Evolutionary conservation across 2,797 vertebrate genomes (phyloP), one percentile per base, ranked within the genome.

Genomic region (Tragopan temminckii): DNA sequence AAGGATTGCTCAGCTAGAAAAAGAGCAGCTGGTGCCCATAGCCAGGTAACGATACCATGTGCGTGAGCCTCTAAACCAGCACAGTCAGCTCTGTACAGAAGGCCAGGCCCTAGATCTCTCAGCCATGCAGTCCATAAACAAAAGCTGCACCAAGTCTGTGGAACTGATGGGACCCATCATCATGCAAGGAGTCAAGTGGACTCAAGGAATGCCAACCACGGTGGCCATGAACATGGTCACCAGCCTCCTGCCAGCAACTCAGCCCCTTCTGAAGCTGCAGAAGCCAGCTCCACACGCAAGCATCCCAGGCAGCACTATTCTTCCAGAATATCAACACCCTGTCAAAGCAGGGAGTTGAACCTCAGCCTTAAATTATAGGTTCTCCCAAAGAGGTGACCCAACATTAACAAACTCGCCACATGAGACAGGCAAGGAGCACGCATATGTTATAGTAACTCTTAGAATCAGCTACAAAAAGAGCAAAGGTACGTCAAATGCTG

Each of bases 181-280:
- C 0, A 0, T 31, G 11, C 20, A 29, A 1, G 2, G 64, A 85
- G 43, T 2, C 3, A 1, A 83, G 1, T 40, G 38, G 53, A 67
- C 25, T 90, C 18, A 4, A 79, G 14, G 6, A 11, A 88, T 13
- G 25, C 7, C 13, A 2, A 16, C 13, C 5, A 0, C 16, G 48
- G 24, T 38, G 57, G 80, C 8, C 33, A 57, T 52, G 55, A 23
- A 72, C 35, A 43, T 29, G 20, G 48, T n/a, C 48, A 85, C 42
- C 48, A 69, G 48, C 42, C 53, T 75, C 42, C 3, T 2, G 46
- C 7, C 21, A n/a, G 50, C 55, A 76, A 68, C 25, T 29, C 48
- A 3, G 70, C 7, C 7, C 58, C 35, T 76, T 63, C 53, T 77
- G 64, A 50, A 80, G 70, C 31, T 21, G 12, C n/a, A 59, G 58